A percentile compares a stretch with the other conserved stretches of the same genome.
Evolutionary conservation across 2,113 vertebrate species (phyloP).

Genomic region (Pelobates fuscus): DNA sequence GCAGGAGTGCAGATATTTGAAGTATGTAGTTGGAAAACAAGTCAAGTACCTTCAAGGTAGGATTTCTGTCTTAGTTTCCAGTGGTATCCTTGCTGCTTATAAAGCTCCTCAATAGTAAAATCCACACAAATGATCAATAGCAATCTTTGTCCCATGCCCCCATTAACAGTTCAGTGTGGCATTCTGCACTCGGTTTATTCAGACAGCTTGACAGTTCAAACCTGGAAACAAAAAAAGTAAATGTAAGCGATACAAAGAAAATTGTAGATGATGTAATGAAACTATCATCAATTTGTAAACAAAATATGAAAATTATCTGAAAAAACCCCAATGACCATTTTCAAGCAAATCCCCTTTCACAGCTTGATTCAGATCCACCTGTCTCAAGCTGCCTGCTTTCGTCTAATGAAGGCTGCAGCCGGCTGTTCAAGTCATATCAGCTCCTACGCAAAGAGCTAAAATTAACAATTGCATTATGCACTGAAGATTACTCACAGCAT

Average conservation of each 20-base stretch:
- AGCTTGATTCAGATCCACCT: slow-evolving; percentile 74
- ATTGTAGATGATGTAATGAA: slow-evolving; percentile 50
- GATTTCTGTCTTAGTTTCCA: slow-evolving; percentile 58
- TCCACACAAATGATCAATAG: slow-evolving; percentile 69
- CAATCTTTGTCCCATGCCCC: slow-evolving; percentile 79
- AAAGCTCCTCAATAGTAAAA: slow-evolving; percentile 62
- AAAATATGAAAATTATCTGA: not conserved
- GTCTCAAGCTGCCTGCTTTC: slow-evolving; percentile 74
- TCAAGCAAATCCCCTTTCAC: slow-evolving; percentile 69
- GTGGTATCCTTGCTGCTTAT: slow-evolving; percentile 57
- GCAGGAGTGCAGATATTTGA: too few relatives aligned
- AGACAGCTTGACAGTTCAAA: slow-evolving; percentile 63
- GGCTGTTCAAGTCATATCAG: slow-evolving; percentile 78
- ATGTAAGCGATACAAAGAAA: slow-evolving; percentile 43
- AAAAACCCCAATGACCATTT: slow-evolving; percentile 69
- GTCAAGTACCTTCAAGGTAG: slow-evolving; percentile 67
- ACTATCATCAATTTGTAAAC: not conserved
- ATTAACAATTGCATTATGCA: slow-evolving; percentile 82
- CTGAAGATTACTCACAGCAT: slow-evolving; percentile 80
- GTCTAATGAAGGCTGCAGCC: slow-evolving; percentile 78
- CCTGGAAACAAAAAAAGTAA: slow-evolving; percentile 66
- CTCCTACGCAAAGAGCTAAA: slow-evolving; percentile 82
- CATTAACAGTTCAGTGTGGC: slow-evolving; percentile 65
- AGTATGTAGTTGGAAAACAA: not conserved
- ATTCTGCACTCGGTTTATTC: slow-evolving; percentile 64